phyloP scores from a whole-genome alignment of 2,797 vertebrate species.

The Eulemur albifrons region DNA sequence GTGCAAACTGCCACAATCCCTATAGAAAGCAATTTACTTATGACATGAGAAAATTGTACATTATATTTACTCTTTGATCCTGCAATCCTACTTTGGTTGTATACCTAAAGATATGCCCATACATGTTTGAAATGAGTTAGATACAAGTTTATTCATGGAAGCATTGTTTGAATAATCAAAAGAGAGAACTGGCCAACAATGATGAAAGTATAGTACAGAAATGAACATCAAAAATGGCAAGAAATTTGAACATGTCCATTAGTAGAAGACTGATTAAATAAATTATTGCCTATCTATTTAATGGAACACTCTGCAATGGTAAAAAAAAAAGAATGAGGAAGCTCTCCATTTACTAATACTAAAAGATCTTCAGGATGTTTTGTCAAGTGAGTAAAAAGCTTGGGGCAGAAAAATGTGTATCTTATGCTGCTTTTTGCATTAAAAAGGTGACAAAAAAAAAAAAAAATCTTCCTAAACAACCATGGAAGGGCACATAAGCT shows the following conservation, averaged over 20 bases:
- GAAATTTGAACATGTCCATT: background rate
- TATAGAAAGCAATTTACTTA: background rate
- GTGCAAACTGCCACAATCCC: no score
- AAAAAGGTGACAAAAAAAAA: background rate
- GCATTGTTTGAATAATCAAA: background rate
- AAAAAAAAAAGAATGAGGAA: background rate
- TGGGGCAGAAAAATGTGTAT: background rate
- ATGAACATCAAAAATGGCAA: background rate
- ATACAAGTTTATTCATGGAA: background rate
- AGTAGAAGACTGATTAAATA: background rate
- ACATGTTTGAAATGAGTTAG: background rate
- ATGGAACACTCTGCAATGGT: background rate
- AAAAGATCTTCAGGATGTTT: background rate
- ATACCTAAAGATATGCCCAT: background rate
- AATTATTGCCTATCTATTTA: background rate
- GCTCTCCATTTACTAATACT: background rate
- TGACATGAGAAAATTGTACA: background rate
- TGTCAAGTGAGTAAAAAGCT: background rate
- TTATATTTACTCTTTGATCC: background rate
- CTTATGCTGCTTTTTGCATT: background rate
- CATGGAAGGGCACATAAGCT: background rate
- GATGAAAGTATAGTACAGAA: background rate
- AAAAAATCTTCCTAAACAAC: background rate
- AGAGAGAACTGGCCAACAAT: background rate
- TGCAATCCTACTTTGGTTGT: background rate